Base-by-base conservation (phyloP, 2,888 invertebrate genomes). In the Proisotoma minuta region DNA sequence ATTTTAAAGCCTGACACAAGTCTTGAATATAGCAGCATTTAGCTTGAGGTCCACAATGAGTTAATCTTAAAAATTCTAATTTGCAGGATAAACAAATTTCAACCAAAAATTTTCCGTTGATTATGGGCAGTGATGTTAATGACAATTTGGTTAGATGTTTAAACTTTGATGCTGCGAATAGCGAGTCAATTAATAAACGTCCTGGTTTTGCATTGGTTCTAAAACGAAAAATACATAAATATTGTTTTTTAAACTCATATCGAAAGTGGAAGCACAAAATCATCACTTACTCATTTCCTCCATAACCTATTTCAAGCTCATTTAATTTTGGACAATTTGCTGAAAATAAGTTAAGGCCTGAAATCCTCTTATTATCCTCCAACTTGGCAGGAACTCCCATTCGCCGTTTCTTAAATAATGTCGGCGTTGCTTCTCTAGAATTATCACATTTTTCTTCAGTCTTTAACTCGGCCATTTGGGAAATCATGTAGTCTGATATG, bases 241-340 rank as follows among this genome's bases (percentile, higher is more conserved):
- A n/a, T n/a, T n/a, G n/a, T n/a, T n/a, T n/a, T n/a, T n/a, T n/a
- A n/a, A n/a, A n/a, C n/a, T n/a, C n/a, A n/a, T n/a, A n/a, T n/a
- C n/a, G n/a, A n/a, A n/a, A n/a, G n/a, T n/a, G n/a, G n/a, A n/a
- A n/a, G n/a, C n/a, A n/a, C n/a, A n/a, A n/a, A n/a, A n/a, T n/a
- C n/a, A n/a, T n/a, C n/a, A n/a, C n/a, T n/a, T n/a, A n/a, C n/a
- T n/a, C n/a, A n/a, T n/a, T n/a, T 57, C 53, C 64, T 1, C 62
- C 63, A 58, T 68, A 69, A 15, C 70, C 70, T 0, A 72, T 57
- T 62, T 72, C 72, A 34, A 72, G 57, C 51, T 72, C 70, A 18
- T 68, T 58, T 1, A 72, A 57, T 20, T 65, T 40, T 20, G 57
- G 34, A 48, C 69, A 69, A 18, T 60, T 20, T 8, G 49, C 28